Conservation (phyloP, 2,888 invertebrate species). For the Pristionchus japonicus region DNA sequence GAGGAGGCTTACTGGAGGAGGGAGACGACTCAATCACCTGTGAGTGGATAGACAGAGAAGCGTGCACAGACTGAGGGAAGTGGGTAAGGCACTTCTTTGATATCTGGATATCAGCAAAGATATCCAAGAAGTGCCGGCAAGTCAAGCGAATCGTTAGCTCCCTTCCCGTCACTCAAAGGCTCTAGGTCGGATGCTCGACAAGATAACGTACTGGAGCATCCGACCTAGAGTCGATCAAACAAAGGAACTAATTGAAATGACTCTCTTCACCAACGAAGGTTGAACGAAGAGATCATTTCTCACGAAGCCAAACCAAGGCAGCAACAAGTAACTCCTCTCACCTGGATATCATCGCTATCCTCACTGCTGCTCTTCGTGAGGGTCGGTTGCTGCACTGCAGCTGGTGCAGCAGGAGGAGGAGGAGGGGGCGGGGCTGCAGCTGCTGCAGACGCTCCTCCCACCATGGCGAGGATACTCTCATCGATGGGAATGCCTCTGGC, state of each 20-base stretch:
- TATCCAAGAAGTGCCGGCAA: too few species aligned
- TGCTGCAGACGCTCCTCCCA: not conserved
- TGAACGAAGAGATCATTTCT: not conserved
- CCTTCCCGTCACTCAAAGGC: too few species aligned
- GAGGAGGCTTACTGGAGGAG: not conserved
- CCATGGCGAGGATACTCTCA: not conserved
- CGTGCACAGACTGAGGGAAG: not conserved
- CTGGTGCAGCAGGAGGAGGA: not conserved
- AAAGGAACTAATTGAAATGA: too few species aligned
- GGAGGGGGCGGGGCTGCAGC: not conserved
- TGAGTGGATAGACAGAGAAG: not conserved
- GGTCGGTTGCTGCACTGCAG: not conserved
- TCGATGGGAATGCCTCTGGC: not conserved
- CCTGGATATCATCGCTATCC: constrained; percentile 32
- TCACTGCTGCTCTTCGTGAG: not conserved
- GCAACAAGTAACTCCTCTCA: not conserved
- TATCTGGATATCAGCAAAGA: too few species aligned
- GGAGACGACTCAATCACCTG: constrained; percentile 18
- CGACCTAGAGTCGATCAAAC: too few species aligned
- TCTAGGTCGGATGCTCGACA: too few species aligned
- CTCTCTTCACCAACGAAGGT: not conserved
- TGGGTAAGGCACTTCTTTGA: not conserved
- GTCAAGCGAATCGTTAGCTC: too few species aligned
- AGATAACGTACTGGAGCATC: too few species aligned
- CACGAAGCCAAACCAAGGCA: too few species aligned